These are phyloP conservation scores for Lacerta bilineata DNA, from an alignment of 2,797 vertebrate genomes.

Conservation along the genomic window DNA sequence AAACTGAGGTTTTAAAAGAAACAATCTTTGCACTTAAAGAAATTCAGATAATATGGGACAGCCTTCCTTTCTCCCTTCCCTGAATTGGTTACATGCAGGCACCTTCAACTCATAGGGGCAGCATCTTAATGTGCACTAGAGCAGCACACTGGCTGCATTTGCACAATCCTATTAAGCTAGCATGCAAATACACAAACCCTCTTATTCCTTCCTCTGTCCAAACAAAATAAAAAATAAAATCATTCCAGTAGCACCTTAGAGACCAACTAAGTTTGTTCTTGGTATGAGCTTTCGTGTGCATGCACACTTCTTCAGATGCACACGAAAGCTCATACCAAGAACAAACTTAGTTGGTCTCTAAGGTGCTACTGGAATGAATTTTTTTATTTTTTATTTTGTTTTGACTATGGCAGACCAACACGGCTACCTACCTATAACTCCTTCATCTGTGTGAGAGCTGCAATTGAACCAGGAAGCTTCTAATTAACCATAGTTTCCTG, in stretches of 20 bases:
- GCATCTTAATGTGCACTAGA: not conserved
- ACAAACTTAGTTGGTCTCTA: too few relatives aligned
- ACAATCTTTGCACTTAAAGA: not conserved
- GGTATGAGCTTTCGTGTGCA: too few relatives aligned
- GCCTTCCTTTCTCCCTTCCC: conserved; percentile 19
- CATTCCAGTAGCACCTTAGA: too few relatives aligned
- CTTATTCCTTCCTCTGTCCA: not conserved
- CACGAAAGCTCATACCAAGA: too few relatives aligned
- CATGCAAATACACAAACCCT: not conserved
- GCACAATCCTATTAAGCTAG: not conserved
- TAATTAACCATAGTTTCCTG: not conserved
- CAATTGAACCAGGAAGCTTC: not conserved
- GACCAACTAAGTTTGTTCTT: too few relatives aligned
- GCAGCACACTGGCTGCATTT: not conserved
- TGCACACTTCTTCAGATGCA: too few relatives aligned
- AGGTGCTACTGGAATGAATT: too few relatives aligned
- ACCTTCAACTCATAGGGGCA: not conserved
- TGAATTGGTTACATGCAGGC: not conserved
- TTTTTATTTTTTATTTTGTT: too few relatives aligned
- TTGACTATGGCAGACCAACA: too few relatives aligned
- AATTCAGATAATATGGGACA: conserved; percentile 28
- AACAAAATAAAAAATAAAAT: too few relatives aligned
- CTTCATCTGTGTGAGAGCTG: not conserved
- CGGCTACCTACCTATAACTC: too few relatives aligned
- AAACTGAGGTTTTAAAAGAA: conserved; percentile 65